phyloP scores from a whole-genome alignment of 2,888 invertebrate species.

The Lasioglossum lativentre region DNA sequence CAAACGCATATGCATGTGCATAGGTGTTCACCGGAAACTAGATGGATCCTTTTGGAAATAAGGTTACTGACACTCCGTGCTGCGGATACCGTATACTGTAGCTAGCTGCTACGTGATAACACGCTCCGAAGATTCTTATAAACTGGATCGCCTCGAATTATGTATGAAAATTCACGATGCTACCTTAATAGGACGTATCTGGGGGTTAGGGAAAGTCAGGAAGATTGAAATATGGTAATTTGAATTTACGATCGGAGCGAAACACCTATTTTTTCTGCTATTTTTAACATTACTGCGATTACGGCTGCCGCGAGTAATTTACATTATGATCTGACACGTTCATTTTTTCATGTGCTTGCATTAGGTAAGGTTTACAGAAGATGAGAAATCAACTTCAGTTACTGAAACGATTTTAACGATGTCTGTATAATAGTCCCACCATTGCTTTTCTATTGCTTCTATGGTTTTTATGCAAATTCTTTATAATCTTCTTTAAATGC shows the following conservation, averaged over 20 bases:
- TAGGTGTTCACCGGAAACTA: slow-evolving; percentile 12
- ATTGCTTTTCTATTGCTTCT: background rate
- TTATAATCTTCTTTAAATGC: background rate
- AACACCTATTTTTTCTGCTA: background rate
- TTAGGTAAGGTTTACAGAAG: background rate
- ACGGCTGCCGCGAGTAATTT: background rate
- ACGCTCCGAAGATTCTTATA: background rate
- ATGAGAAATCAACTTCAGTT: background rate
- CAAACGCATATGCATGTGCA: slow-evolving; percentile 15
- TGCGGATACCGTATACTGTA: background rate
- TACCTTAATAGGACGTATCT: background rate
- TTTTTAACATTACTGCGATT: background rate
- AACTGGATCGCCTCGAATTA: background rate
- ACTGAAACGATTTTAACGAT: background rate
- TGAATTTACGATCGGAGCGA: background rate
- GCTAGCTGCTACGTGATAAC: background rate
- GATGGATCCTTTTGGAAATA: slow-evolving; percentile 13
- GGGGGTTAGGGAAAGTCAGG: background rate
- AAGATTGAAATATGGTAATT: slow-evolving; percentile 6
- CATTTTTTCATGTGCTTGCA: background rate
- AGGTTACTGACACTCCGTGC: slow-evolving; percentile 8
- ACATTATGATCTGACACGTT: background rate
- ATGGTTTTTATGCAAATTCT: background rate
- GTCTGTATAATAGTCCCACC: background rate
- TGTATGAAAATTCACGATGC: slow-evolving; percentile 9